phyloP scores from a whole-genome alignment of 2,797 vertebrate genomes.

The Semotilus atromaculatus region DNA sequence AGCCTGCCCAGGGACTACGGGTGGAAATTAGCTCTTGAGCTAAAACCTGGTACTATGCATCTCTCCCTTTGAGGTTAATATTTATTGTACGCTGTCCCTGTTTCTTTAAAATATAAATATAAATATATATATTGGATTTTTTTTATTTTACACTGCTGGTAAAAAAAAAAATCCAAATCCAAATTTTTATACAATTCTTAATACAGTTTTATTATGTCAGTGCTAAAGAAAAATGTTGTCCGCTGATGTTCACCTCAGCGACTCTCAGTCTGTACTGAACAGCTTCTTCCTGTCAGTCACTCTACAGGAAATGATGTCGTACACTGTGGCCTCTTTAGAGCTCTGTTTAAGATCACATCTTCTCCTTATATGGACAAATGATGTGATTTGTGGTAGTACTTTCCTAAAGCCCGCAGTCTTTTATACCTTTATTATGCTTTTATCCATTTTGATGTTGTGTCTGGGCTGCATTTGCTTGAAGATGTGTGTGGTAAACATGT shows the following conservation, averaged over 20 bases:
- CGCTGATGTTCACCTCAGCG: not conserved
- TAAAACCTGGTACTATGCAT: no score
- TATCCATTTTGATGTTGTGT: not conserved
- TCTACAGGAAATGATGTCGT: not conserved
- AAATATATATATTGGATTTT: no score
- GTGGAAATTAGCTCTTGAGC: no score
- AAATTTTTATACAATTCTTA: no score
- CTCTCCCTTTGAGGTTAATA: no score
- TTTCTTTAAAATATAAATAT: no score
- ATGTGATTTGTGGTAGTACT: not conserved
- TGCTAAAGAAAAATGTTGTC: not conserved
- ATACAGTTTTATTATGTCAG: not conserved
- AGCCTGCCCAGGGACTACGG: no score
- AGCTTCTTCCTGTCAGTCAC: not conserved
- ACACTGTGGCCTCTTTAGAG: not conserved
- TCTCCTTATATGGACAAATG: not conserved
- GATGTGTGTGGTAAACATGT: not conserved
- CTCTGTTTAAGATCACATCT: not conserved
- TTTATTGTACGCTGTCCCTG: no score
- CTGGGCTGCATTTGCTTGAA: not conserved
- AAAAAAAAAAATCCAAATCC: no score
- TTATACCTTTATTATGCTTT: not conserved
- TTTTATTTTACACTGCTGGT: no score
- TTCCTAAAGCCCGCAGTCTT: not conserved
- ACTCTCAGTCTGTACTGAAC: not conserved